phyloP scores from a whole-genome alignment of 2,113 vertebrate genomes.

The Gallinago media region DNA sequence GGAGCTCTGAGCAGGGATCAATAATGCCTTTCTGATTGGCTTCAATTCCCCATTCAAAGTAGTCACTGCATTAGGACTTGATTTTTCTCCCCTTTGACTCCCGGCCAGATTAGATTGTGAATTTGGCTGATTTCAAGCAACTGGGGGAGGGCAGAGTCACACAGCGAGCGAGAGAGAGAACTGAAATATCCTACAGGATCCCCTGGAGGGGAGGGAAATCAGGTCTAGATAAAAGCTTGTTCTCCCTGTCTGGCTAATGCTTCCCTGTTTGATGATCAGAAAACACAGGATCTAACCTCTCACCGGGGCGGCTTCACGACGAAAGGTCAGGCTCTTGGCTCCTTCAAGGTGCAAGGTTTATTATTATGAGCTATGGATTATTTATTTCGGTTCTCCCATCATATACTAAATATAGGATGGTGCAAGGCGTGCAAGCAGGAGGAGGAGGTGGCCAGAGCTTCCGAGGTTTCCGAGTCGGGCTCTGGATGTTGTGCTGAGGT shows the following conservation, averaged over 20 bases:
- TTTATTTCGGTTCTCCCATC: background rate
- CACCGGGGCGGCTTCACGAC: background rate
- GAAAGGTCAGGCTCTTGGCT: slow-evolving; percentile 45
- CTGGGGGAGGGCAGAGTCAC: slow-evolving; percentile 35
- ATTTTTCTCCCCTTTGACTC: slow-evolving; percentile 63
- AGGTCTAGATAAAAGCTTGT: slow-evolving; percentile 65
- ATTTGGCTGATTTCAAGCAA: slow-evolving; percentile 67
- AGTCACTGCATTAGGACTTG: slow-evolving; percentile 53
- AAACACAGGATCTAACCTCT: slow-evolving; percentile 40
- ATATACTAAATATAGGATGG: background rate
- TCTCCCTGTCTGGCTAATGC: slow-evolving; percentile 48
- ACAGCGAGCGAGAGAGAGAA: background rate
- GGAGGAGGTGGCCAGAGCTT: background rate
- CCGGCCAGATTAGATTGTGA: slow-evolving; percentile 62
- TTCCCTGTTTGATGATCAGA: slow-evolving; percentile 60
- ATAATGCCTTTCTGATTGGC: slow-evolving; percentile 59
- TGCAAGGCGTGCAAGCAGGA: background rate
- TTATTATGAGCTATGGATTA: background rate
- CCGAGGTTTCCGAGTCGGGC: rapidly evolving
- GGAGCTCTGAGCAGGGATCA: background rate
- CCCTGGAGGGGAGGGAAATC: slow-evolving; percentile 64
- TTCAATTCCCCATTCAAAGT: slow-evolving; percentile 37
- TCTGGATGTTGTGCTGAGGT: background rate
- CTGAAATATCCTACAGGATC: slow-evolving; percentile 67
- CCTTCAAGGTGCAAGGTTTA: background rate